Evolutionary conservation across 2,888 invertebrate genomes (phyloP), one percentile per base, ranked within the genome.

Genomic region (Ecdyonurus torrentis): DNA sequence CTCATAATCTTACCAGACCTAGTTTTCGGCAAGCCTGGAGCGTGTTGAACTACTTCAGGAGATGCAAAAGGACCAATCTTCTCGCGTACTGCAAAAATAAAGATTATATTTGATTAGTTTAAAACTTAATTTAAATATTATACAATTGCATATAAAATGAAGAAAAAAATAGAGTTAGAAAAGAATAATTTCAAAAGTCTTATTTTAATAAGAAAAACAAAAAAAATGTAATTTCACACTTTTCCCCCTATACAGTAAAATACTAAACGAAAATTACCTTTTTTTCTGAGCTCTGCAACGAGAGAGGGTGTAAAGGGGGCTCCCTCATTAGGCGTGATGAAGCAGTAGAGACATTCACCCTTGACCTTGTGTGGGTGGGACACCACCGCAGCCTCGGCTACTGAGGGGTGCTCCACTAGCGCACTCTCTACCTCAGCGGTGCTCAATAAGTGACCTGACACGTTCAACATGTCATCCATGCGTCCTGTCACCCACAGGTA

Each of bases 1-100:
- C 99, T 83, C 92, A 99, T 97, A 65, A 99, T 97, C 78, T 99
- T 99, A 1, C 99, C 99, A 0, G 97, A 97, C 60, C 97, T 82
- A 0, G 97, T 97, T 77, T 98, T 97, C 0, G 99, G 99, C 66
- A 99, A 78, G 0, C 87, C 90, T 0, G 95, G 92, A 0, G 97
- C 96, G 73, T 91, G 84, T 69, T 99, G 98, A 64, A 99, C 86
- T 52, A 87, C 84, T 73, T 98, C 98, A 0, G 98, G 98, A 70
- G 89, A 85, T 0, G 98, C 98, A 74, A 99, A 96, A 0, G 97
- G 90, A 1, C 98, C 98, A 69, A 98, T 98, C 70, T 89, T 87
- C 68, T 85, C 84, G 59, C 98, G 83, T 1, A 98, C 94, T 77
- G 83, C 75, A 69, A 68, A 63, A 58, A 25, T 61, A 64, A 60